Evolutionary conservation across 2,113 vertebrate species (phyloP).

Genomic region (Willisornis vidua): DNA sequence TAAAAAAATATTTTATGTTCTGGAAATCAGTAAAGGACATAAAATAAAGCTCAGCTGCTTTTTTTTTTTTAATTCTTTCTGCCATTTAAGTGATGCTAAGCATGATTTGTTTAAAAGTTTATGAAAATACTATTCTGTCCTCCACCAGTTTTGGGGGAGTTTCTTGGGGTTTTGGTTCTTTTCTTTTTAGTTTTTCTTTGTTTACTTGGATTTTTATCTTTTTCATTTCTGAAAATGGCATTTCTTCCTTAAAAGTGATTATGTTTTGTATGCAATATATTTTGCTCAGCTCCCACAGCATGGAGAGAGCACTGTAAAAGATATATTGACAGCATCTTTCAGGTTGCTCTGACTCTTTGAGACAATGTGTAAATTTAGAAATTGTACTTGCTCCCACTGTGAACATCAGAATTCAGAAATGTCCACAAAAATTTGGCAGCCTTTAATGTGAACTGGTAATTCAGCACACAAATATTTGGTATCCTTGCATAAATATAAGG

Average conservation of each 20-base stretch:
- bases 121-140: not conserved
- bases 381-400: not conserved
- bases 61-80: not conserved
- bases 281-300: not conserved
- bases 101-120: not conserved
- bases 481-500: not conserved
- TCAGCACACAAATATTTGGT: fast-evolving
- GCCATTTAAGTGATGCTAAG: not conserved
- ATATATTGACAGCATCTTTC: not conserved
- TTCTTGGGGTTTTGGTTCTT: fast-evolving
- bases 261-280: not conserved
- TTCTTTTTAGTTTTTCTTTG: too few relatives aligned
- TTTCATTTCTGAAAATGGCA: not conserved
- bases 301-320: not conserved
- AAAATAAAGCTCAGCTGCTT: not conserved
- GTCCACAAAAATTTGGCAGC: not conserved
- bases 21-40: not conserved
- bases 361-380: not conserved
- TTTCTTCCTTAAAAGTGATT: not conserved
- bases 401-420: not conserved
- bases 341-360: not conserved
- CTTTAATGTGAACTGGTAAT: not conserved
- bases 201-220: not conserved
- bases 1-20: not conserved
- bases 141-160: not conserved